These are phyloP conservation scores for Plebejus anna DNA, from an alignment of 2,888 invertebrate genomes.

Conservation along the genomic window DNA sequence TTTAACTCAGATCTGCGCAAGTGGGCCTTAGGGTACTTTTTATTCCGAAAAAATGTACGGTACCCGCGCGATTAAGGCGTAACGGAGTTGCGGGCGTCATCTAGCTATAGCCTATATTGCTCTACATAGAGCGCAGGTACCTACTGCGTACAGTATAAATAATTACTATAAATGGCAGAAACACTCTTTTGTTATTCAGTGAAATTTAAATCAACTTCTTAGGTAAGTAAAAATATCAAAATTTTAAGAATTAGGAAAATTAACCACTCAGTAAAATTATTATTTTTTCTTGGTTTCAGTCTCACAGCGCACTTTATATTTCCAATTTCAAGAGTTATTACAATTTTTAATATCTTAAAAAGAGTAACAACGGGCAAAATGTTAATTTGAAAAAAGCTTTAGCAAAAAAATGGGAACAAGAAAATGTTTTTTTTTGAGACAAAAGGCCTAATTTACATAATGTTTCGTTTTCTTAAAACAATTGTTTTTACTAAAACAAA, in stretches of 20 bases:
- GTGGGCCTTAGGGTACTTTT: no score
- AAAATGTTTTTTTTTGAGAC: constrained; percentile 37
- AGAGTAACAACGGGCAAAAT: constrained; percentile 11
- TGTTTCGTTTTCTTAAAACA: constrained; percentile 48
- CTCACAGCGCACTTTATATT: neutral
- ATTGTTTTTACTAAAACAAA: constrained; percentile 43
- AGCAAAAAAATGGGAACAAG: constrained; percentile 10
- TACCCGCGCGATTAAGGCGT: no score
- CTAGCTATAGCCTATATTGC: no score
- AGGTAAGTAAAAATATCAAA: no score
- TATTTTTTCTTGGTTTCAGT: neutral
- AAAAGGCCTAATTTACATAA: constrained; percentile 44
- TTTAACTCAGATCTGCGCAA: no score
- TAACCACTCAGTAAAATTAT: neutral
- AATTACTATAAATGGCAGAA: no score
- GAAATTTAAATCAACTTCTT: no score
- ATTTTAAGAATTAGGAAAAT: neutral
- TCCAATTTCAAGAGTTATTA: constrained; percentile 1
- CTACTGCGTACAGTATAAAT: no score
- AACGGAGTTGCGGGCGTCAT: no score
- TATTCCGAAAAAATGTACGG: no score
- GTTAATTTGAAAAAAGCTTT: constrained; percentile 25
- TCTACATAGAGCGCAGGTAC: no score
- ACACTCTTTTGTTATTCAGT: no score
- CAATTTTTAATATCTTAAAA: constrained; percentile 23